Conservation (phyloP, 2,797 vertebrate species). For the Limnodromus scolopaceus region DNA sequence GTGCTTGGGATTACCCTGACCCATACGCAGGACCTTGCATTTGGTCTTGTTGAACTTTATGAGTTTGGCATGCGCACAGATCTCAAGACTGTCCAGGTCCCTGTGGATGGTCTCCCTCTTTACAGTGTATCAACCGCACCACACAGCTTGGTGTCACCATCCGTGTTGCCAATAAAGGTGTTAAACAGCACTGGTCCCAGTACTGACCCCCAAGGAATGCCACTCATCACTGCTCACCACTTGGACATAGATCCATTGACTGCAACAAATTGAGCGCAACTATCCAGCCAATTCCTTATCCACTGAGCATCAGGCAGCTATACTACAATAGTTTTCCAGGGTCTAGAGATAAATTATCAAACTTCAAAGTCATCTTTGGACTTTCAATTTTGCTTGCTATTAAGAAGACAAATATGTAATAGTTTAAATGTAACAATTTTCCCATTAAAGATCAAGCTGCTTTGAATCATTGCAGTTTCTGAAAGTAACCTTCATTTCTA, state of each 20-base stretch:
- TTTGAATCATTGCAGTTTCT: background rate
- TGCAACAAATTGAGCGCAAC: background rate
- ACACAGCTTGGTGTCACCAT: background rate
- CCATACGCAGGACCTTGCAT: background rate
- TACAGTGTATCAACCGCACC: background rate
- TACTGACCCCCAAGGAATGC: background rate
- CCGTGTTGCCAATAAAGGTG: background rate
- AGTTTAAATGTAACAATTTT: conserved; percentile 17
- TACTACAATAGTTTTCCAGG: conserved; percentile 24
- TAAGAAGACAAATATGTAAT: conserved; percentile 49
- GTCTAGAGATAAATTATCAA: conserved; percentile 62
- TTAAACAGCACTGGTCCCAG: background rate
- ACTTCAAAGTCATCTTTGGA: conserved; percentile 48
- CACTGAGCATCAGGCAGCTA: background rate
- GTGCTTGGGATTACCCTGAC: background rate
- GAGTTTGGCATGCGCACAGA: background rate
- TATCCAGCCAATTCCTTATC: background rate
- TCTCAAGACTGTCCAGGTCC: background rate
- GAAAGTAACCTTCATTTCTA: background rate
- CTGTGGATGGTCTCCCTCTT: background rate
- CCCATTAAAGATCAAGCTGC: background rate
- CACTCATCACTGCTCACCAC: background rate
- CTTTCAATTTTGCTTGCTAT: conserved; percentile 7
- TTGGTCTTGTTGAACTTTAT: background rate
- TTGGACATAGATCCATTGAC: background rate